These are phyloP conservation scores for Cephus pygmeus DNA, from an alignment of 2,888 invertebrate species.

Conservation along the genomic window DNA sequence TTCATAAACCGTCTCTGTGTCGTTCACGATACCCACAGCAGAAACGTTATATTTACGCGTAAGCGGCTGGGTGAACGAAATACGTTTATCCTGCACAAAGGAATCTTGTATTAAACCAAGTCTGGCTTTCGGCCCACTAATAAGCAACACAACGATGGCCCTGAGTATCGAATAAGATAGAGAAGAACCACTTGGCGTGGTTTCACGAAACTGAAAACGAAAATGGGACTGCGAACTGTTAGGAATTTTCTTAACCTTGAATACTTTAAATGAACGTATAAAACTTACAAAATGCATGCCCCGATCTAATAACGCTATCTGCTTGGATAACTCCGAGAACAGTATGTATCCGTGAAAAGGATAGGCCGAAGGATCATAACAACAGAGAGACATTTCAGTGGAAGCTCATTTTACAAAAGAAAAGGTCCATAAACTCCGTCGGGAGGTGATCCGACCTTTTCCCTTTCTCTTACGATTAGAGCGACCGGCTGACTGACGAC, in stretches of 20 bases:
- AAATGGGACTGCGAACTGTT: not conserved
- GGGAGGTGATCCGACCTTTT: not conserved
- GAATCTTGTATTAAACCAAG: not conserved
- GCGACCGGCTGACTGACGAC: not conserved
- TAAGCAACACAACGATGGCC: conserved; percentile 27
- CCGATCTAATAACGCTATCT: not conserved
- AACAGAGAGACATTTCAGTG: not conserved
- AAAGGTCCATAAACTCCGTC: not conserved
- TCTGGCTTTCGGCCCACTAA: conserved; percentile 27
- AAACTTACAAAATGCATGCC: not conserved
- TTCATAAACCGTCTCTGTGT: not conserved
- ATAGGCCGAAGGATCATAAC: not conserved
- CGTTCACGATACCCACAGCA: not conserved
- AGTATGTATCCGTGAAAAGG: not conserved
- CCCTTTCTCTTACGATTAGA: not conserved
- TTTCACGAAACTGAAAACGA: conserved; percentile 15
- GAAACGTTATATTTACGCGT: not conserved
- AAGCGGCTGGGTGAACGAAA: not conserved
- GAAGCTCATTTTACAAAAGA: not conserved
- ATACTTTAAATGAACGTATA: not conserved
- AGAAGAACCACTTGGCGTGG: conserved; percentile 24
- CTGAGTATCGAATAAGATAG: conserved; percentile 27
- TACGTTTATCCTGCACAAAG: conserved; percentile 2
- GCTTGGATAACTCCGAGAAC: not conserved
- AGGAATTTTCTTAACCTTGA: not conserved